Percentiles rank a stretch among this genome's conserved stretches.
These are phyloP conservation scores for Ctenomys sociabilis DNA, from an alignment of 2,113 vertebrate species.

Conservation along the genomic window DNA sequence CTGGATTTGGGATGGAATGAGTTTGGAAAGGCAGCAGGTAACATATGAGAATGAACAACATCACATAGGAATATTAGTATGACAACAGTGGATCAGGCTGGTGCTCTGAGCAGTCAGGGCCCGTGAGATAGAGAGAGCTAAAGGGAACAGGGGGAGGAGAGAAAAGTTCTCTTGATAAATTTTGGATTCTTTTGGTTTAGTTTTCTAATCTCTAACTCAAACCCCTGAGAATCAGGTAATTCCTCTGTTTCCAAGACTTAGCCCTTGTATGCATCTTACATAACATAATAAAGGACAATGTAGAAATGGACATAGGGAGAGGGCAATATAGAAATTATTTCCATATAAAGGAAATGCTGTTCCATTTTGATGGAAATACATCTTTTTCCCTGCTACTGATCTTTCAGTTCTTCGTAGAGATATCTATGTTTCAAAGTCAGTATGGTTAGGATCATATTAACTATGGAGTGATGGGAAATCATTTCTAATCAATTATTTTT, in stretches of 20 bases:
- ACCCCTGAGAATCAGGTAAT: not conserved
- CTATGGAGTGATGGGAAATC: not conserved
- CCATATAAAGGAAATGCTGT: not conserved
- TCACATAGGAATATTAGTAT: not conserved
- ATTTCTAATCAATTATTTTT: not conserved
- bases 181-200: not conserved
- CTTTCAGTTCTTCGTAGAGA: not conserved
- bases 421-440: not conserved
- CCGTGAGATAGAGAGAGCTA: not conserved
- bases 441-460: not conserved
- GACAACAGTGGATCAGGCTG: not conserved
- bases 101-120: not conserved
- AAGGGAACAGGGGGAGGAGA: not conserved
- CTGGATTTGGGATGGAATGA: not conserved
- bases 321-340: no score
- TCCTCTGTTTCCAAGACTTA: not conserved
- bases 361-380: not conserved
- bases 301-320: not conserved
- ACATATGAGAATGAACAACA: not conserved
- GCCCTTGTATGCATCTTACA: not conserved
- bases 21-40: not conserved
- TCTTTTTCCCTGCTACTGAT: not conserved
- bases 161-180: not conserved
- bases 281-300: not conserved
- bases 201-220: not conserved